Conservation (phyloP, 2,888 invertebrate genomes). For the Eugnorisma glareosa region DNA sequence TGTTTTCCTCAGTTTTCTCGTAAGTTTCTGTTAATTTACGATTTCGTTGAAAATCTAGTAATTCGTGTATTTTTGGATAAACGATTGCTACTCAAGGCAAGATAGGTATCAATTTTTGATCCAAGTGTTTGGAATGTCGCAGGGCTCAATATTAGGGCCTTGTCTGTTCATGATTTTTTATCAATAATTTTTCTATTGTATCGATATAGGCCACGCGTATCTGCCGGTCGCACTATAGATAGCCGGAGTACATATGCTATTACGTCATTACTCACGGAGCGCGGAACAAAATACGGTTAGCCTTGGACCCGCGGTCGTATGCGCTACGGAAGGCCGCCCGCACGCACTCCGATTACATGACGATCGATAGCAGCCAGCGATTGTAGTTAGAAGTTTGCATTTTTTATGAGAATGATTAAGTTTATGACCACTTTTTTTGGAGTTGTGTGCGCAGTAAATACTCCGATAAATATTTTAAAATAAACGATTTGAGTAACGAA, state of each 20-base stretch:
- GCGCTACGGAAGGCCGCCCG: slow-evolving; percentile 76
- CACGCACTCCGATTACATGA: slow-evolving; percentile 69
- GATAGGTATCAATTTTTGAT: background rate
- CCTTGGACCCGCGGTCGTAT: slow-evolving; percentile 85
- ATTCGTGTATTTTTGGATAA: slow-evolving; percentile 41
- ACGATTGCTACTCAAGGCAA: slow-evolving; percentile 27
- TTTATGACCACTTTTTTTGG: background rate
- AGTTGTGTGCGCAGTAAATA: background rate
- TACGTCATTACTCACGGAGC: slow-evolving; percentile 86
- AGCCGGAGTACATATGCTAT: slow-evolving; percentile 80
- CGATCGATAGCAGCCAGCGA: slow-evolving; percentile 48
- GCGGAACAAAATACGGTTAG: slow-evolving; percentile 87
- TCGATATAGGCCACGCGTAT: slow-evolving; percentile 69
- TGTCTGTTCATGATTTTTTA: slow-evolving; percentile 18
- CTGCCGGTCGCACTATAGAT: slow-evolving; percentile 76
- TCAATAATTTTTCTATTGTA: slow-evolving; percentile 55
- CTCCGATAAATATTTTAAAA: background rate
- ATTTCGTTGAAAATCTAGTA: slow-evolving; percentile 38
- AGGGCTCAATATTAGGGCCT: slow-evolving; percentile 1
- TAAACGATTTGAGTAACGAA: background rate
- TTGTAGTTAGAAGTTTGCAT: slow-evolving; percentile 46
- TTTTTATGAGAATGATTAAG: slow-evolving; percentile 32
- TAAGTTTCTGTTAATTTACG: slow-evolving; percentile 34
- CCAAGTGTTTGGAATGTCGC: background rate
- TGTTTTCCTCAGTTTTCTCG: slow-evolving; percentile 35